Evolutionary conservation across 2,113 vertebrate genomes (phyloP), one percentile per base, ranked within the genome.

Genomic region (Hemibagrus wyckioides): DNA sequence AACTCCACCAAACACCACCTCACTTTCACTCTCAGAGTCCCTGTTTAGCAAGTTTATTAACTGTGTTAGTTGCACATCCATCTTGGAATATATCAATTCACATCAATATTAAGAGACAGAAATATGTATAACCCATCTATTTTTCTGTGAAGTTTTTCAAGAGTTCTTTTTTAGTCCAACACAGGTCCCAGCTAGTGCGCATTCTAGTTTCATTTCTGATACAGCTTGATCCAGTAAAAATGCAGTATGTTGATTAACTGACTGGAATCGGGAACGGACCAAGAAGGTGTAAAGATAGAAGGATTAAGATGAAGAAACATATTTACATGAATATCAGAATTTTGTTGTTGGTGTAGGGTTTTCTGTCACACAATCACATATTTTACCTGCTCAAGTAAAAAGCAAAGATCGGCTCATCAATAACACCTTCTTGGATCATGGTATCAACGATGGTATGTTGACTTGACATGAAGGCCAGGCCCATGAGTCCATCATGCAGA

Each of bases 301-400:
- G 11, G 23, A 75, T 44, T 28, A 44, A 75, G 23, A 75, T 48
- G 6, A 48, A 6, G 69, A 23, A 25, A 44, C 41, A 48, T 3
- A 63, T 50, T 83, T 54, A 19, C 28, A 48, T 48, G 5, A 76
- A n/a, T 76, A 14, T 28, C 41, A 14, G 23, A 76, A 15, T 11
- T 13, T 44, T 76, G 69, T 73, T 41, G 14, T 65, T 65, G 28
- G 28, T 65, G 21, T 71, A 23, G 21, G 15, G n/a, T 19, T 79
- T 79, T 52, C 15, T 33, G 8, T 15, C 76, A 80, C 50, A 80
- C 1, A 2, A 54, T 21, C 7, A 63, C 14, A 3, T 63, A 25
- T 61, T n/a, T 87, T 65, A 87, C 86, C 86, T 76, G 67, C 54
- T 87, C 33, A 82, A 65, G 80, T 87, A 87, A 59, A 87, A 87